phyloP scores from a whole-genome alignment of 2,888 invertebrate species.

The Pyralis farinalis region DNA sequence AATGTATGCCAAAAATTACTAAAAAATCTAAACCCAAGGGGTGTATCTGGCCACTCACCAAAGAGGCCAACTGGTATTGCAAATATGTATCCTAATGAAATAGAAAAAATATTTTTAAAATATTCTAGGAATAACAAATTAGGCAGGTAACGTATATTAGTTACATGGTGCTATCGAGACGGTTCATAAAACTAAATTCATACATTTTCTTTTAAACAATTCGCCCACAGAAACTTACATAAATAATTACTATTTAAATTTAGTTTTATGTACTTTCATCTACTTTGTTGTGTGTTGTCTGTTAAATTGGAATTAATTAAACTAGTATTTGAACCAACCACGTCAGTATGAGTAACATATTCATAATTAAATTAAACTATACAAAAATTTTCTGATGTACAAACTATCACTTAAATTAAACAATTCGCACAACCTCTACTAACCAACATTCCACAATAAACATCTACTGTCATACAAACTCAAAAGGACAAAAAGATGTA shows the following conservation, averaged over 20 bases:
- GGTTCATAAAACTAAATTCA: constrained; percentile 24
- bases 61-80: constrained; percentile 76
- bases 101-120: constrained; percentile 57
- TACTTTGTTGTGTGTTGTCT: constrained; percentile 23
- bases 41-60: constrained; percentile 68
- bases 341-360: not conserved
- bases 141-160: constrained; percentile 37
- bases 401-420: too few species aligned
- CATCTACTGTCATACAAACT: too few species aligned
- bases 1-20: constrained; percentile 13
- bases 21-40: constrained; percentile 45
- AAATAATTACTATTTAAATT: not conserved
- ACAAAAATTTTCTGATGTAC: too few species aligned
- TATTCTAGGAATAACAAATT: constrained; percentile 21
- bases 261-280: not conserved
- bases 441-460: too few species aligned
- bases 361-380: not conserved
- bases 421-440: too few species aligned
- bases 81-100: constrained; percentile 76
- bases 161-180: constrained; percentile 37
- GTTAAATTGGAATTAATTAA: constrained; percentile 21
- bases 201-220: too few species aligned
- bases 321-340: constrained; percentile 6
- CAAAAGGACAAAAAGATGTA: too few species aligned
- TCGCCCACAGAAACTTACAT: not conserved